These are phyloP conservation scores for Alexandromys oeconomus DNA, from an alignment of 2,797 vertebrate species.

Conservation along the genomic window DNA sequence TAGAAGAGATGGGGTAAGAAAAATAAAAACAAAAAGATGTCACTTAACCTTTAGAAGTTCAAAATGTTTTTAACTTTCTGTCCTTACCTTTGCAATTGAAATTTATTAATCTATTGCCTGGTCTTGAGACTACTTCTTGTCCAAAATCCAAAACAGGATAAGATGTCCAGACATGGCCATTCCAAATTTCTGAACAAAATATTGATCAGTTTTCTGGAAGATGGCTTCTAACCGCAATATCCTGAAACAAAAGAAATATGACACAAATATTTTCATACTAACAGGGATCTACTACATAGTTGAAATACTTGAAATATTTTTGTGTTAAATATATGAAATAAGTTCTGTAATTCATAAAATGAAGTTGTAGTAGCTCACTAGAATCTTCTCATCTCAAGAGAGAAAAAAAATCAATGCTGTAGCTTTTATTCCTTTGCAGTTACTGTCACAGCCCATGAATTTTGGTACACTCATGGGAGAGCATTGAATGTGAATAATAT, in stretches of 20 bases:
- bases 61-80: background rate
- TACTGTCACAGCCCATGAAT: slow-evolving; percentile 19
- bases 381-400: background rate
- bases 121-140: background rate
- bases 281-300: background rate
- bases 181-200: background rate
- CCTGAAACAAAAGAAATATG: background rate
- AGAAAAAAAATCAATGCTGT: background rate
- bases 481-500: background rate
- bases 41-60: background rate
- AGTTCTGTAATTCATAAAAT: background rate
- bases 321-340: background rate
- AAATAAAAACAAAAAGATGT: background rate
- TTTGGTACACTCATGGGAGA: background rate
- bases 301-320: background rate
- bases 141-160: background rate
- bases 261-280: background rate
- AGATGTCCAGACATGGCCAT: background rate
- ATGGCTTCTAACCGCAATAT: background rate
- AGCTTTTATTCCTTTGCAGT: background rate
- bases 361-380: background rate
- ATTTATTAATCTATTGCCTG: background rate
- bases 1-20: background rate
- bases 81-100: background rate
- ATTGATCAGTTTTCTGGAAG: background rate